These are phyloP conservation scores for Macropus fuliginosus DNA, from an alignment of 2,797 vertebrate genomes.

Conservation along the genomic window DNA sequence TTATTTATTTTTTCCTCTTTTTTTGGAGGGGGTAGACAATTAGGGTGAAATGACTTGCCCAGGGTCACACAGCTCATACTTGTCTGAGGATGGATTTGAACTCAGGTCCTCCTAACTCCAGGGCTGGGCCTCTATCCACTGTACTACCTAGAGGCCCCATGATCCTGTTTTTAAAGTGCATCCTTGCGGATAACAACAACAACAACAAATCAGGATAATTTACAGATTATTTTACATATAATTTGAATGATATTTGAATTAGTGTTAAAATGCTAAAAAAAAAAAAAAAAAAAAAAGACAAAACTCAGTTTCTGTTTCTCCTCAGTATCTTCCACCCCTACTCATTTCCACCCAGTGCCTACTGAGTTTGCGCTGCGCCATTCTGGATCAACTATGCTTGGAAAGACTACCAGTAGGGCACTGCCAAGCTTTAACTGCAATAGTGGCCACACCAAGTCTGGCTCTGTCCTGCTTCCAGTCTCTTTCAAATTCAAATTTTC, in stretches of 20 bases:
- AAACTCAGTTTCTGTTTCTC: neutral
- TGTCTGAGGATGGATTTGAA: neutral
- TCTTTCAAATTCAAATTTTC: neutral
- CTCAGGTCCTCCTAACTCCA: neutral
- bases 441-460: neutral
- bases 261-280: neutral
- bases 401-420: neutral
- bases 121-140: neutral
- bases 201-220: neutral
- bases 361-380: neutral
- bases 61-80: neutral
- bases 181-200: neutral
- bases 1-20: neutral
- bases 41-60: neutral
- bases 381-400: neutral
- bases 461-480: neutral
- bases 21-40: neutral
- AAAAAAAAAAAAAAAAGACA: neutral
- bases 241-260: neutral
- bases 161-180: neutral
- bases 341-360: neutral
- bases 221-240: neutral
- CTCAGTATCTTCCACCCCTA: neutral
- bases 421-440: neutral
- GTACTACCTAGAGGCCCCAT: neutral